Percentiles rank a stretch among this genome's conserved stretches.
phyloP scores from a whole-genome alignment of 2,797 vertebrate genomes.

The Lepus oiostolus region DNA sequence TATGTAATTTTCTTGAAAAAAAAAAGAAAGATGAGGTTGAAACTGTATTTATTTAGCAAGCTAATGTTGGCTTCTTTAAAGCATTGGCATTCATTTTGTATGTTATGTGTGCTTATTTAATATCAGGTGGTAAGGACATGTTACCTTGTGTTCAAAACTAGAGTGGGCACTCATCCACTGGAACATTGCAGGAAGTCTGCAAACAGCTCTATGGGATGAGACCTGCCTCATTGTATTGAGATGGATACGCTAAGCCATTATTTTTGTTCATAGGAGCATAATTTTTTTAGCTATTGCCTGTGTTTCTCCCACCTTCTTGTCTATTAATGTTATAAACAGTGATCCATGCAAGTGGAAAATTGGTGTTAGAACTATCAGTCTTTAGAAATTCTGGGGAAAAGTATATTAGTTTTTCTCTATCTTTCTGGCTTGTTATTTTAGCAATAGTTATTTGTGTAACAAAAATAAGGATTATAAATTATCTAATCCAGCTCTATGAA shows the following conservation, averaged over 20 bases:
- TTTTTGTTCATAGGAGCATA: neutral
- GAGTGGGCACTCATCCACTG: neutral
- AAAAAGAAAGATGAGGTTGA: conserved; percentile 64
- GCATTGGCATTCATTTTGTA: neutral
- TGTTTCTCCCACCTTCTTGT: neutral
- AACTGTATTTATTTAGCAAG: conserved; percentile 57
- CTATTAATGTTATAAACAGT: neutral
- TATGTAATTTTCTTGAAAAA: conserved; percentile 58
- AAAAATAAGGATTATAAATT: conserved; percentile 44
- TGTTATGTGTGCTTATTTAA: neutral
- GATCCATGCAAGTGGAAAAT: conserved; percentile 26
- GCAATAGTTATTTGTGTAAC: neutral
- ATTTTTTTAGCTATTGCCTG: conserved; percentile 29
- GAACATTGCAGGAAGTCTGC: neutral
- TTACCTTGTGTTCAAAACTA: neutral
- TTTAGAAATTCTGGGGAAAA: conserved; percentile 35
- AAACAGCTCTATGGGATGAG: neutral
- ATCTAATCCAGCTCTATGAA: neutral
- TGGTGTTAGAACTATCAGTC: neutral
- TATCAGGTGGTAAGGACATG: neutral
- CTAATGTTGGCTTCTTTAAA: conserved; percentile 27
- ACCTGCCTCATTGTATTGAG: neutral
- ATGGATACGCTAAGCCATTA: neutral
- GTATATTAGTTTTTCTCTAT: neutral
- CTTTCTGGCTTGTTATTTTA: neutral